Conservation (phyloP, 2,797 vertebrate species). For the Falco peregrinus region DNA sequence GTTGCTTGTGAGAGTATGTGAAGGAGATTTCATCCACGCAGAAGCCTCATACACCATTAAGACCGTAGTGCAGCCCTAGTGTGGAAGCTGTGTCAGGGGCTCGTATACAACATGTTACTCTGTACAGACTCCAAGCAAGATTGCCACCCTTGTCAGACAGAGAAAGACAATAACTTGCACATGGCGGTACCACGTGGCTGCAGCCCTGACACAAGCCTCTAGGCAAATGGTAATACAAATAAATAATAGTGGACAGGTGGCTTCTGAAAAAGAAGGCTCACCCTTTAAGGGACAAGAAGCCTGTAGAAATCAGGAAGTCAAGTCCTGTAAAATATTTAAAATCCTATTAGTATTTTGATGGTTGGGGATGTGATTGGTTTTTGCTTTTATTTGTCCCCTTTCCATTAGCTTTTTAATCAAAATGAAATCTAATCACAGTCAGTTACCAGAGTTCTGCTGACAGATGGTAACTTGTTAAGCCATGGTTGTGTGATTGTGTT, state of each 20-base stretch:
- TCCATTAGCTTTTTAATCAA: conserved; percentile 39
- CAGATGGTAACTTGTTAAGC: conserved; percentile 35
- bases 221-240: background rate
- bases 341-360: background rate
- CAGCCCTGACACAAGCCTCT: background rate
- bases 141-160: background rate
- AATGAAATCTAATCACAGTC: conserved; percentile 25
- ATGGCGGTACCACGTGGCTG: background rate
- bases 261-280: background rate
- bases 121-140: background rate
- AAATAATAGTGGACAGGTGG: background rate
- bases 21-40: background rate
- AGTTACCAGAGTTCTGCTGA: background rate
- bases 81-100: background rate
- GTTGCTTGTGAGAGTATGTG: background rate
- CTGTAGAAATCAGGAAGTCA: background rate
- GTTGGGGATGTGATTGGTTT: background rate
- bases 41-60: background rate
- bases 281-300: background rate
- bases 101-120: background rate
- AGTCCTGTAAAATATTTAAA: conserved; percentile 1
- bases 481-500: background rate
- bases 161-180: background rate
- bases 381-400: background rate
- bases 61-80: background rate